phyloP scores from a whole-genome alignment of 2,797 vertebrate species.

The Rhynchonycteris naso region DNA sequence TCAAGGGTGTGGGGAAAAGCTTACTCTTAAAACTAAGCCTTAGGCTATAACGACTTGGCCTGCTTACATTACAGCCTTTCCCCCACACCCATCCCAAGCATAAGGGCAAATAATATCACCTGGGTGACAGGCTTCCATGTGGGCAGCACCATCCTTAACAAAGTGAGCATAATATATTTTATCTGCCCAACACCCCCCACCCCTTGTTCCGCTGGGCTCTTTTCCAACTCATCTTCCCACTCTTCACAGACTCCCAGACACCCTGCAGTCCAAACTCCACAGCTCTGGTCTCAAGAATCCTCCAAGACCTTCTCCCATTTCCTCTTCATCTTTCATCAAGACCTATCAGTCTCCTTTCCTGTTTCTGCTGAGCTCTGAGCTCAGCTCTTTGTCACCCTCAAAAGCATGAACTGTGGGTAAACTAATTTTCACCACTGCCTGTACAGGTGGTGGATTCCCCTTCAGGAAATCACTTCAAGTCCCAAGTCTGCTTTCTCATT shows the following conservation, averaged over 20 bases:
- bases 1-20: no score
- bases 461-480: not conserved
- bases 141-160: no score
- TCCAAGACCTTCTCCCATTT: not conserved
- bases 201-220: not conserved
- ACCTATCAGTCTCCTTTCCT: not conserved
- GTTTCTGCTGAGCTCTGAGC: not conserved
- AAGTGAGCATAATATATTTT: no score
- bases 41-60: no score
- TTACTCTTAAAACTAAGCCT: no score
- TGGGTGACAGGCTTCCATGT: no score
- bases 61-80: no score
- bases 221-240: not conserved
- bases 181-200: no score
- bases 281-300: not conserved
- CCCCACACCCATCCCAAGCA: no score
- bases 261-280: not conserved
- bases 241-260: no score
- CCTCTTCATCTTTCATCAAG: not conserved
- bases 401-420: not conserved
- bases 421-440: not conserved
- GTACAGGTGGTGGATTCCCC: not conserved
- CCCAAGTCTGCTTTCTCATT: not conserved
- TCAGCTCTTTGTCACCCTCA: not conserved
- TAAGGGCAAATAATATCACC: no score